phyloP scores from a whole-genome alignment of 2,113 vertebrate species.

The Ursus arctos region DNA sequence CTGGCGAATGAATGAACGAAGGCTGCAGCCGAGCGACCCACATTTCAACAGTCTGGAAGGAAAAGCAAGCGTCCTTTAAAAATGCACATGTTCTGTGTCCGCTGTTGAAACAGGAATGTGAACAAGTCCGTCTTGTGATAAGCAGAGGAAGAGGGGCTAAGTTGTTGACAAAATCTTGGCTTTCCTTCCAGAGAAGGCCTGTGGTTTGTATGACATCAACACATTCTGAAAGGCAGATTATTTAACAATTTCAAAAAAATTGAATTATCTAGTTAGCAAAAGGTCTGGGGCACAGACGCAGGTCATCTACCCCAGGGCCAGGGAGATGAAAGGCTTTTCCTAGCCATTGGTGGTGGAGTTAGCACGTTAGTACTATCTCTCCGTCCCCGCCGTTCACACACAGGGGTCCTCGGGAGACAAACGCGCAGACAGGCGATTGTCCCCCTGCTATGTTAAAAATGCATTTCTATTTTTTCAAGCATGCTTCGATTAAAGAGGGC shows the following conservation, averaged over 20 bases:
- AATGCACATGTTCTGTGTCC: background rate
- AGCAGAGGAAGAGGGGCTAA: background rate
- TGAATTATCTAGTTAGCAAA: constrained; percentile 45
- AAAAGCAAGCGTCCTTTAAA: background rate
- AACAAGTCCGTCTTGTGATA: too few species aligned
- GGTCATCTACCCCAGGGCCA: background rate
- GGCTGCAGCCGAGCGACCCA: background rate
- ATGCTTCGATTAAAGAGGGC: constrained; percentile 86
- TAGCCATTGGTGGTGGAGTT: constrained; percentile 41
- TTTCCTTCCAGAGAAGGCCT: background rate
- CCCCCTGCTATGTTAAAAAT: constrained; percentile 87
- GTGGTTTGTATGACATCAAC: background rate
- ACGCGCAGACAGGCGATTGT: constrained; percentile 69
- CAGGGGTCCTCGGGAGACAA: constrained; percentile 77
- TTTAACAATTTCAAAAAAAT: background rate
- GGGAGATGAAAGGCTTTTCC: constrained; percentile 75
- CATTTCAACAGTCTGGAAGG: background rate
- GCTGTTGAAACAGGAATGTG: accelerated
- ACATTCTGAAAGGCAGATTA: background rate
- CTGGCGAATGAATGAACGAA: background rate
- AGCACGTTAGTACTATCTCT: background rate
- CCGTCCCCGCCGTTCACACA: background rate
- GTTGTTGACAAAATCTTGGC: background rate
- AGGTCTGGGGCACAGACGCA: background rate
- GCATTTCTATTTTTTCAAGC: constrained; percentile 84